Conservation (phyloP, 2,888 invertebrate species). For the Eilema caniola region DNA sequence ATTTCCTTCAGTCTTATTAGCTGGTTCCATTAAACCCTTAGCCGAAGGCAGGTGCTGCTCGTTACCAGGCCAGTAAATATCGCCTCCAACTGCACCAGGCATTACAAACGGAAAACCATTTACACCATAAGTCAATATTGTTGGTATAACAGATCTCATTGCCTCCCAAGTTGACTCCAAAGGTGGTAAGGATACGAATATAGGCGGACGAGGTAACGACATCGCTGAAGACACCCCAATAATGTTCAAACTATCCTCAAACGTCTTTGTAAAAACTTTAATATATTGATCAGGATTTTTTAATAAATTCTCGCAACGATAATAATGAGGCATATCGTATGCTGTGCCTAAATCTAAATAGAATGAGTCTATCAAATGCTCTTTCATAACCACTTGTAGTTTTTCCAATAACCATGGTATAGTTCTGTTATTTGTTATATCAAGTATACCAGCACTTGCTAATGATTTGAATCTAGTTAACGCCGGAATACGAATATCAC, state of each 20-base stretch:
- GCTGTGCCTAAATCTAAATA: constrained; percentile 94
- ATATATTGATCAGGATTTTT: constrained; percentile 95
- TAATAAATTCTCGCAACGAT: constrained; percentile 91
- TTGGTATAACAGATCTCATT: constrained; percentile 93
- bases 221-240: constrained; percentile 95
- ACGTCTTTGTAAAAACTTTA: constrained; percentile 89
- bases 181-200: constrained; percentile 94
- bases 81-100: constrained; percentile 98
- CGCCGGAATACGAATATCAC: constrained; percentile 93
- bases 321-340: constrained; percentile 95
- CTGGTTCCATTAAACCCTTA: constrained; percentile 74
- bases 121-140: constrained; percentile 94
- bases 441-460: constrained; percentile 94
- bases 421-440: constrained; percentile 94
- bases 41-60: constrained; percentile 85
- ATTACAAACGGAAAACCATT: constrained; percentile 97
- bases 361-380: constrained; percentile 94
- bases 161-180: constrained; percentile 96
- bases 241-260: constrained; percentile 88
- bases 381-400: constrained; percentile 89
- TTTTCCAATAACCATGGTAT: constrained; percentile 93
- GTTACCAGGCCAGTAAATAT: constrained; percentile 89
- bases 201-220: constrained; percentile 93
- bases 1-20: constrained; percentile 74
- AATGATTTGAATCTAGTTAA: constrained; percentile 93